Evolutionary conservation across 2,888 invertebrate species (phyloP).

Genomic region (Caenorhabditis sulstoni): DNA sequence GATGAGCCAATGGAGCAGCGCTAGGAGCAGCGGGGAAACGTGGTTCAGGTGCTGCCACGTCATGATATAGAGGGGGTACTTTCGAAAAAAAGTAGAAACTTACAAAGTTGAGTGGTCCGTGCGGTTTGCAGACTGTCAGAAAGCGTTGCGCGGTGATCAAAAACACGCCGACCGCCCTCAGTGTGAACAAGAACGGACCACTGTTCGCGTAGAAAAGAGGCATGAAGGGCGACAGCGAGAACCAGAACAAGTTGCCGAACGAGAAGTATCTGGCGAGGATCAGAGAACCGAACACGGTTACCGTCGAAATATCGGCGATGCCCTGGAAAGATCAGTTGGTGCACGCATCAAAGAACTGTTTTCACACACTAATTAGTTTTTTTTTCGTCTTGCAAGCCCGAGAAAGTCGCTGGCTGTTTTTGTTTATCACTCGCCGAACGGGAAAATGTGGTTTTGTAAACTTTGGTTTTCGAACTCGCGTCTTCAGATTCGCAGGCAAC

Average conservation of each 20-base stretch:
- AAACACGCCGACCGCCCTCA: constrained; percentile 30
- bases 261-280: constrained; percentile 28
- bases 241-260: constrained; percentile 19
- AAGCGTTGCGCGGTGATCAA: constrained; percentile 27
- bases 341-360: too few species aligned
- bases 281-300: constrained; percentile 4
- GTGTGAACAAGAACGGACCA: constrained; percentile 25
- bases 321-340: constrained; percentile 6
- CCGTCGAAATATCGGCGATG: constrained; percentile 25
- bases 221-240: constrained; percentile 7
- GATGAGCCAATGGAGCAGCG: constrained; percentile 20
- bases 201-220: constrained; percentile 29
- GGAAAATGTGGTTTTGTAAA: too few species aligned
- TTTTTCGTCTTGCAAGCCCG: too few species aligned
- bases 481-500: too few species aligned
- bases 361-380: too few species aligned
- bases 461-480: too few species aligned
- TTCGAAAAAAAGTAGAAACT: not conserved
- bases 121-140: constrained; percentile 19
- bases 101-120: constrained; percentile 13
- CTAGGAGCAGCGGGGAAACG: constrained; percentile 12
- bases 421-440: too few species aligned
- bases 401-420: too few species aligned
- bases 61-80: too few species aligned
- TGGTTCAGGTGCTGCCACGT: constrained; percentile 18